Percentiles rank a stretch among this genome's conserved stretches.
Evolutionary conservation across 2,797 vertebrate genomes (phyloP).

Genomic region (Rachycentron canadum): DNA sequence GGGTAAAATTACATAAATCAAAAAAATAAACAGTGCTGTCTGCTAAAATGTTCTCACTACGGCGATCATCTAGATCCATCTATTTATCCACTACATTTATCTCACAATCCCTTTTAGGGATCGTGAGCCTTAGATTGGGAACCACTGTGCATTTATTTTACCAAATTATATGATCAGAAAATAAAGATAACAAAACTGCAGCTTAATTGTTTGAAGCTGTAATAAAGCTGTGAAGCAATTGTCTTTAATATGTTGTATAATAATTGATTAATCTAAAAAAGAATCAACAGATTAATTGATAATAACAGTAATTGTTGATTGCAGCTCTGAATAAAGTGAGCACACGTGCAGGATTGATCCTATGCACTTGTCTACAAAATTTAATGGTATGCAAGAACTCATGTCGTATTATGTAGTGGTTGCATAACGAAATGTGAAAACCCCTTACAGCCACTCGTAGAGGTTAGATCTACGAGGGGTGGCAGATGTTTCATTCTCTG

Average conservation of each 20-base stretch:
- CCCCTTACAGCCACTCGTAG: constrained; percentile 18
- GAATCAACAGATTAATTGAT: neutral
- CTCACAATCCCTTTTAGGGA: too few relatives aligned
- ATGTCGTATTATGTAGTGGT: constrained; percentile 33
- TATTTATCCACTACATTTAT: too few relatives aligned
- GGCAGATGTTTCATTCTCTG: constrained; percentile 6
- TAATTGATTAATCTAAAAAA: neutral
- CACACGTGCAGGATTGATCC: neutral
- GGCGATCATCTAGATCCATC: too few relatives aligned
- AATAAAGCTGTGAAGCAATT: neutral
- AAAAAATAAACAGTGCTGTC: neutral
- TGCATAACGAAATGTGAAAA: constrained; percentile 21
- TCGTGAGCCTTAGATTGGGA: too few relatives aligned
- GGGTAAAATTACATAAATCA: too few relatives aligned
- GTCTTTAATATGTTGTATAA: neutral
- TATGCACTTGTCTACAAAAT: neutral
- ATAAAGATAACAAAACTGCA: too few relatives aligned
- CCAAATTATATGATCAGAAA: too few relatives aligned
- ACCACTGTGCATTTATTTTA: too few relatives aligned
- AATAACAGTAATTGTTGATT: too few relatives aligned
- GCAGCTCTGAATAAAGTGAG: neutral
- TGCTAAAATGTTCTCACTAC: neutral
- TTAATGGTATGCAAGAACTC: neutral
- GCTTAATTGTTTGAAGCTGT: neutral
- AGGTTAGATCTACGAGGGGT: neutral